A percentile compares a stretch with the other conserved stretches of the same genome.
phyloP scores from a whole-genome alignment of 2,113 vertebrate species.

The Otus sunia region DNA sequence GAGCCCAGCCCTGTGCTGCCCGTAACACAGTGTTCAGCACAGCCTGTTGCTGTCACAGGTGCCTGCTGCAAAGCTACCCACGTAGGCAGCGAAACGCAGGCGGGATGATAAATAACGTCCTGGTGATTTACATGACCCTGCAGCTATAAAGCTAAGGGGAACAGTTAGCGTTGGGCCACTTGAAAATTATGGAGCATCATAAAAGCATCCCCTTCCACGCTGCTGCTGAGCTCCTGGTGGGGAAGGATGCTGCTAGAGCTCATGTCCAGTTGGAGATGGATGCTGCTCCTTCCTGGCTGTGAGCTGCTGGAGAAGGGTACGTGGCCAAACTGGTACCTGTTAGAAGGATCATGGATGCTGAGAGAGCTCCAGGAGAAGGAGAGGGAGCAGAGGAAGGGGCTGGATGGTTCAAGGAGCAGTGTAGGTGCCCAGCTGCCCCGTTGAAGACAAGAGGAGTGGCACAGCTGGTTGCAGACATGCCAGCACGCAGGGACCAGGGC shows the following conservation, averaged over 20 bases:
- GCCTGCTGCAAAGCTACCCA: not conserved
- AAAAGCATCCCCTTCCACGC: not conserved
- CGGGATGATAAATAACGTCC: accelerated
- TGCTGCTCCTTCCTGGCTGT: no score
- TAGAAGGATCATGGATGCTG: not conserved
- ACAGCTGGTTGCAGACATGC: accelerated
- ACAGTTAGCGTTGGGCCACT: not conserved
- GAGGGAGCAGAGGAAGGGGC: not conserved
- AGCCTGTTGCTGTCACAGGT: not conserved
- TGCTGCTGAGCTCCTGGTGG: accelerated
- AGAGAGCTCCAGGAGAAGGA: not conserved
- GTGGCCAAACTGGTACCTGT: not conserved
- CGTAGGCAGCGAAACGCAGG: accelerated
- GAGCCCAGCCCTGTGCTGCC: not conserved
- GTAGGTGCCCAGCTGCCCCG: accelerated
- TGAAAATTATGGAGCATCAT: not conserved
- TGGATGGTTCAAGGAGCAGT: not conserved
- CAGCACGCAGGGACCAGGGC: not conserved
- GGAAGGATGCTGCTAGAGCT: not conserved
- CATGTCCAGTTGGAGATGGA: accelerated
- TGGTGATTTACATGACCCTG: not conserved
- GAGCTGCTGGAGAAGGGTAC: not conserved
- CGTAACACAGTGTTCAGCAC: accelerated
- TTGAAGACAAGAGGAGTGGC: not conserved
- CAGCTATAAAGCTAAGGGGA: not conserved